Conservation (phyloP, 1,140 invertebrate species). For the Ips nitidus region DNA sequence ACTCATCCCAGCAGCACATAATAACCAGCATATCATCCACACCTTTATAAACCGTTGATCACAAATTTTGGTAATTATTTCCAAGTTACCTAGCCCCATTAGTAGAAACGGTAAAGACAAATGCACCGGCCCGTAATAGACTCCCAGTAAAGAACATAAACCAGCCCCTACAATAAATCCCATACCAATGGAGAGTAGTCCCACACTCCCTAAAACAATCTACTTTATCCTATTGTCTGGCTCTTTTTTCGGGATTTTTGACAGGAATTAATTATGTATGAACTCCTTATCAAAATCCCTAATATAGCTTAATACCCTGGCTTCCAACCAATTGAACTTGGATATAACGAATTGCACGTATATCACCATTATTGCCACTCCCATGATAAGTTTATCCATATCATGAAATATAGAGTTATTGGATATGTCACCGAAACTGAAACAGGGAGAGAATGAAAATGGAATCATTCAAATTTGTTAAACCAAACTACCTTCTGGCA, state of each 20-base stretch:
- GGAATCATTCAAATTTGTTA: background rate
- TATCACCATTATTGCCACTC: conserved; percentile 70
- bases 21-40: conserved; percentile 83
- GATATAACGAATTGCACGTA: conserved; percentile 75
- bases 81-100: conserved; percentile 63
- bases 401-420: conserved; percentile 70
- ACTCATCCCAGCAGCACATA: conserved; percentile 70
- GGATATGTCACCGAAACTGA: conserved; percentile 71
- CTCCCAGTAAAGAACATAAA: conserved; percentile 70
- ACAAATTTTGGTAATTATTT: background rate
- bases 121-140: conserved; percentile 81
- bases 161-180: conserved; percentile 74
- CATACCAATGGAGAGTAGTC: conserved; percentile 72
- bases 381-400: conserved; percentile 67
- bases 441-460: conserved; percentile 23
- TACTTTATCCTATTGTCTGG: conserved; percentile 40
- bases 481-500: background rate
- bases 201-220: conserved; percentile 64
- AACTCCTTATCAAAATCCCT: background rate
- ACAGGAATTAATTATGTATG: background rate
- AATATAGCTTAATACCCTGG: conserved; percentile 54
- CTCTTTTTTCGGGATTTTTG: background rate
- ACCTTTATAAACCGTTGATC: conserved; percentile 50
- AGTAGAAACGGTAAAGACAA: conserved; percentile 79
- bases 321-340: conserved; percentile 74